phyloP scores from a whole-genome alignment of 2,797 vertebrate genomes.

The Falco naumanni region DNA sequence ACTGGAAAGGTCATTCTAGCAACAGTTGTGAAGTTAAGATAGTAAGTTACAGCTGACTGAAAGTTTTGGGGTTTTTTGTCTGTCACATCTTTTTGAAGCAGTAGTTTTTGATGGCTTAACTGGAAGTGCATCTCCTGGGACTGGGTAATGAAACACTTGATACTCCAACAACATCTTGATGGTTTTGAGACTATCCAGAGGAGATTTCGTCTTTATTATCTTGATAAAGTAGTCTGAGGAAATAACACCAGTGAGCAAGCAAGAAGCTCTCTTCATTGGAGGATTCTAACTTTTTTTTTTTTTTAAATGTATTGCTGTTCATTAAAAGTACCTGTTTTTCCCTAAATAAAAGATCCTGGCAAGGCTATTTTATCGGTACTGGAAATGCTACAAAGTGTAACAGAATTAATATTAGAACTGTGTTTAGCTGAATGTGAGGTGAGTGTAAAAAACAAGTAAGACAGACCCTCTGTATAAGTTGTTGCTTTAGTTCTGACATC shows the following conservation, averaged over 20 bases:
- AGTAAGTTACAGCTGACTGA: not conserved
- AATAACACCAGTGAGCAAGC: not conserved
- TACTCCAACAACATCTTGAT: not conserved
- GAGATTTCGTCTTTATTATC: not conserved
- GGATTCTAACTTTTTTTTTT: not conserved
- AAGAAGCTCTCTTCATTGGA: not conserved
- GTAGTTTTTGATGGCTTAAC: not conserved
- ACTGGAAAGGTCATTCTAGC: too few relatives aligned
- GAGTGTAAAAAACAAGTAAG: not conserved
- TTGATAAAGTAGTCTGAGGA: not conserved
- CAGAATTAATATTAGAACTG: not conserved
- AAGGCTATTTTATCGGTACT: not conserved
- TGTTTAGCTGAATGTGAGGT: not conserved
- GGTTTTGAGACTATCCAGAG: not conserved
- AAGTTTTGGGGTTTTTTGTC: not conserved
- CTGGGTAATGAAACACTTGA: not conserved
- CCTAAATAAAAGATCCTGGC: not conserved
- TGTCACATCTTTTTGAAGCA: not conserved
- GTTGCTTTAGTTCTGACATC: not conserved
- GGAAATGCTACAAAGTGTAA: not conserved
- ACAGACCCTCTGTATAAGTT: not conserved
- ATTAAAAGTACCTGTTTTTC: not conserved
- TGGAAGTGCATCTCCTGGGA: not conserved
- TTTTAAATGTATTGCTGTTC: not conserved
- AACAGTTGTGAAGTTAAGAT: not conserved